Conservation (phyloP, 2,113 vertebrate genomes). For the Odobenus rosmarus region DNA sequence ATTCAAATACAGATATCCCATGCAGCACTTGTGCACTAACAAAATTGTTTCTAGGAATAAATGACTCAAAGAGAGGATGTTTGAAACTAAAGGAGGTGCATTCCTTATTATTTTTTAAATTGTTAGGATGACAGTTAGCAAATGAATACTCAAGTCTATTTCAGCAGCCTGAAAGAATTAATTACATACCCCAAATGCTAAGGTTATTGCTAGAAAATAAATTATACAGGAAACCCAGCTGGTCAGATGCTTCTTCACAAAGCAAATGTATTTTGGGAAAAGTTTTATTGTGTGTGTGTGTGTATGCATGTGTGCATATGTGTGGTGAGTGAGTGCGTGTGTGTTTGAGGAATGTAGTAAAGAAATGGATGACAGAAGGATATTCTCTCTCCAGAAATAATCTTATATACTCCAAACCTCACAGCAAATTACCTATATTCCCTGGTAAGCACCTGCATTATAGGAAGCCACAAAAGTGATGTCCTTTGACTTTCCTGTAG, state of each 20-base stretch:
- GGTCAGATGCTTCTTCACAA: constrained; percentile 56
- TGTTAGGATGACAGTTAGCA: not conserved
- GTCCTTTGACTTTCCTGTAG: not conserved
- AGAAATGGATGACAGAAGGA: not conserved
- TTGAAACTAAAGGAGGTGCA: not conserved
- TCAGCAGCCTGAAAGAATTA: constrained; percentile 47
- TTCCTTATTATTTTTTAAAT: not conserved
- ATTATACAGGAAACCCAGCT: constrained; percentile 49
- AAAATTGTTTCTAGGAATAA: not conserved
- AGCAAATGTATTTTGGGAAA: constrained; percentile 28
- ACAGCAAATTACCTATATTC: not conserved
- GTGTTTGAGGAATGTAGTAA: not conserved
- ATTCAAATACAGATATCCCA: not conserved
- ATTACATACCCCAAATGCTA: constrained; percentile 39
- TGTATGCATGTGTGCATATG: not conserved
- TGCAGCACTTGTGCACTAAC: not conserved
- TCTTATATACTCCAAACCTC: not conserved
- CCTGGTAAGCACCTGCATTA: not conserved
- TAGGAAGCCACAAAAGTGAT: not conserved
- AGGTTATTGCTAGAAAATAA: constrained; percentile 61
- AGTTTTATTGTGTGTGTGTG: not conserved
- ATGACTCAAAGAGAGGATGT: not conserved
- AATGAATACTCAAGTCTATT: constrained; percentile 53
- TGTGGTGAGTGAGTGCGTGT: not conserved
- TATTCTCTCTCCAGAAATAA: not conserved